A percentile compares a stretch with the other conserved stretches of the same genome.
phyloP scores from a whole-genome alignment of 2,113 vertebrate species.

The Syrrhaptes paradoxus region DNA sequence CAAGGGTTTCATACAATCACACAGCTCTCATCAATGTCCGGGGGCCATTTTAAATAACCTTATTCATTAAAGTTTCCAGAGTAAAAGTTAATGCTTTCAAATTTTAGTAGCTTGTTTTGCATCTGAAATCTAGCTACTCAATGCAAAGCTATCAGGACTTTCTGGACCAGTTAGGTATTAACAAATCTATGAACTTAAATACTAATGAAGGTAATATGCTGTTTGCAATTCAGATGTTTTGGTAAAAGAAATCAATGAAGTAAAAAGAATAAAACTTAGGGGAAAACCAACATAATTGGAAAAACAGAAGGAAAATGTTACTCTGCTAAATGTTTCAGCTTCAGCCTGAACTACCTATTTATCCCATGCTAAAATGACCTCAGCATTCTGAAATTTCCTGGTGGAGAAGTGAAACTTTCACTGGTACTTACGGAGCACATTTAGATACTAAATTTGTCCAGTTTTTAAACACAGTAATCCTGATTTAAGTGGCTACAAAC shows the following conservation, averaged over 20 bases:
- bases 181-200: background rate
- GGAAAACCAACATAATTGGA: background rate
- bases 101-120: background rate
- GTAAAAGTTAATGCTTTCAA: background rate
- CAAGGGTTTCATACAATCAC: background rate
- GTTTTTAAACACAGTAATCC: background rate
- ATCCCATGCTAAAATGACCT: slow-evolving; percentile 20
- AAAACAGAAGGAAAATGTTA: slow-evolving; percentile 13
- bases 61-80: background rate
- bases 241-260: background rate
- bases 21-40: background rate
- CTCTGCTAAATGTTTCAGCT: background rate
- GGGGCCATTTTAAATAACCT: background rate
- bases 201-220: background rate
- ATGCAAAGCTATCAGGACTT: background rate
- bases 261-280: background rate
- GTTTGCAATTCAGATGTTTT: background rate
- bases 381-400: slow-evolving; percentile 33
- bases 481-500: background rate
- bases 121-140: background rate
- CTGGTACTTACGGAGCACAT: background rate
- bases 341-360: background rate
- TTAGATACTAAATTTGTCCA: background rate
- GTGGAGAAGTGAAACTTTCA: background rate
- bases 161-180: background rate